These are phyloP conservation scores for Drosophila niveifrons DNA, from an alignment of 2,888 invertebrate genomes.

Conservation along the genomic window DNA sequence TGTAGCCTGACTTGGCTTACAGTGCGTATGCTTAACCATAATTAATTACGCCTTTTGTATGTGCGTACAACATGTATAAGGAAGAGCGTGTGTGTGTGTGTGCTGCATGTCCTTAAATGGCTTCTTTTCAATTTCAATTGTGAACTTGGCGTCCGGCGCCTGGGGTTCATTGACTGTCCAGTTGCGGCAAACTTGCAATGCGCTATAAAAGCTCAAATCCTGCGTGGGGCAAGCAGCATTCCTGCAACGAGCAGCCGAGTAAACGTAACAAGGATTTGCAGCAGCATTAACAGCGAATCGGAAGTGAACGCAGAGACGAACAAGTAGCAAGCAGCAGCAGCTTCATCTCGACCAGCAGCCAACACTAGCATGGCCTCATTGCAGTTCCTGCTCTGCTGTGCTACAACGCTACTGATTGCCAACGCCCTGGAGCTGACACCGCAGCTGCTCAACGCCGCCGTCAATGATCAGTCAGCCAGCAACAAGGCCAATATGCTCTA, in stretches of 20 bases:
- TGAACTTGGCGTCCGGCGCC: constrained; percentile 57
- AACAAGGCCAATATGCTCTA: constrained; percentile 68
- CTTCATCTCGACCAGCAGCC: constrained; percentile 24
- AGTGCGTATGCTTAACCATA: constrained; percentile 68
- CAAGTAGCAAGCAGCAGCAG: background rate
- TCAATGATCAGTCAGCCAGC: constrained; percentile 46
- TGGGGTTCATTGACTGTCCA: constrained; percentile 64
- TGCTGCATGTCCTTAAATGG: constrained; percentile 58
- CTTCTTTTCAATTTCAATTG: constrained; percentile 76
- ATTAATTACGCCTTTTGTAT: constrained; percentile 67
- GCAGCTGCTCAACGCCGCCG: constrained; percentile 61
- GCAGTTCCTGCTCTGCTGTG: constrained; percentile 67
- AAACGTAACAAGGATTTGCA: constrained; percentile 18
- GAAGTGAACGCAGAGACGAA: background rate
- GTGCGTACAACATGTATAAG: background rate
- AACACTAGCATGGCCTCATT: constrained; percentile 68
- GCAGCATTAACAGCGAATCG: constrained; percentile 5
- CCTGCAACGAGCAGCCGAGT: constrained; percentile 33
- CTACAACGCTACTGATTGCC: constrained; percentile 60
- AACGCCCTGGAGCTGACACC: constrained; percentile 72
- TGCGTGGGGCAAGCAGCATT: constrained; percentile 54
- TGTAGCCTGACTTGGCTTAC: constrained; percentile 45
- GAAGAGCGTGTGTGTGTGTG: constrained; percentile 17
- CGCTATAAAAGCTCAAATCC: constrained; percentile 60
- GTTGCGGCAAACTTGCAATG: constrained; percentile 13